phyloP scores from a whole-genome alignment of 2,797 vertebrate species.

The Lophura swinhoii region DNA sequence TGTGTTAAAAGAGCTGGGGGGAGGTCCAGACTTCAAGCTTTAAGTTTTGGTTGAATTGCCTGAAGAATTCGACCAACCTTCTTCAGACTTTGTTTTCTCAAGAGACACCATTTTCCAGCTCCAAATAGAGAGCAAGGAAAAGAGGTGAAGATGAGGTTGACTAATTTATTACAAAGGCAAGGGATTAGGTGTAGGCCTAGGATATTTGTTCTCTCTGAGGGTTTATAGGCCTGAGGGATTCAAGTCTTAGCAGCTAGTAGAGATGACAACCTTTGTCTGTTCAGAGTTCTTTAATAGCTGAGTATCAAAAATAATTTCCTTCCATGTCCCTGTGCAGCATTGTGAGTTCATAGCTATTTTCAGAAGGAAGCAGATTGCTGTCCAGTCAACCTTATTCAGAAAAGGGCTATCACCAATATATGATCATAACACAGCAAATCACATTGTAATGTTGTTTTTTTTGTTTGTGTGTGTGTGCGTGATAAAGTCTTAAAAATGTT shows the following conservation, averaged over 20 bases:
- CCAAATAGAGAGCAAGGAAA: background rate
- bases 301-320: background rate
- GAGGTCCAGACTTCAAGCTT: background rate
- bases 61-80: background rate
- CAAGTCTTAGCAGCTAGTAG: background rate
- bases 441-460: background rate
- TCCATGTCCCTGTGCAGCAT: background rate
- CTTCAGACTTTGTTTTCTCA: background rate
- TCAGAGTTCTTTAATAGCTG: background rate
- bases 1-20: background rate
- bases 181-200: background rate
- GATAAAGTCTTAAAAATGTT: background rate
- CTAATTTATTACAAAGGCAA: background rate
- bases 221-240: background rate
- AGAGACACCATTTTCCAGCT: background rate
- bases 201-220: background rate
- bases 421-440: background rate
- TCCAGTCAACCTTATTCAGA: background rate
- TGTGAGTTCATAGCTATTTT: background rate
- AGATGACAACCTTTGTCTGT: background rate
- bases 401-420: background rate
- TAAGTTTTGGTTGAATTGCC: background rate
- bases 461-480: background rate
- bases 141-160: background rate
- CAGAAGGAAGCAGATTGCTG: background rate